Evolutionary conservation across 2,888 invertebrate species (phyloP).

Genomic region (Diarsia rubi): DNA sequence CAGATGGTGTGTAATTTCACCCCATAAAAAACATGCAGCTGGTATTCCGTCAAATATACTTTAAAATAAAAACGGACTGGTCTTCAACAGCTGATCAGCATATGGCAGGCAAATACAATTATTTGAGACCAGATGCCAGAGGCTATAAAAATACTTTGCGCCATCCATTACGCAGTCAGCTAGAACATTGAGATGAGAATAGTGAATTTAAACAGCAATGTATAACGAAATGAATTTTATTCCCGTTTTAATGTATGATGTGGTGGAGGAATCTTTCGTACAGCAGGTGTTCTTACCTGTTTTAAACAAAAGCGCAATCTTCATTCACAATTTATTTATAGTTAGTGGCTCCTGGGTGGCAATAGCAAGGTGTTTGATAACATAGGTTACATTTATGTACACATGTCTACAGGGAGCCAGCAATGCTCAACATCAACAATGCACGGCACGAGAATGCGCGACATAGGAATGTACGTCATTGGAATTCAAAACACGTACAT

Average conservation of each 20-base stretch:
- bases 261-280: conserved; percentile 9
- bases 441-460: too few species aligned
- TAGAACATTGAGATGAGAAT: accelerated
- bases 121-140: conserved; percentile 8
- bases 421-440: too few species aligned
- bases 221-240: not conserved
- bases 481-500: too few species aligned
- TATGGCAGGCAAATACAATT: conserved; percentile 40
- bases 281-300: conserved; percentile 60
- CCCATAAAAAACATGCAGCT: conserved; percentile 44
- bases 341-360: conserved; percentile 22
- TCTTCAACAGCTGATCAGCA: conserved; percentile 59
- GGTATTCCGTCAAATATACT: conserved; percentile 31
- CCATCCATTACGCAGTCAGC: conserved; percentile 15
- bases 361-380: conserved; percentile 28
- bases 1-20: conserved; percentile 16
- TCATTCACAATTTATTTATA: conserved; percentile 30
- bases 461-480: too few species aligned
- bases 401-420: too few species aligned
- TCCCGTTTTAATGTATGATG: not conserved
- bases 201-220: conserved; percentile 22
- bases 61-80: conserved; percentile 42
- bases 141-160: not conserved
- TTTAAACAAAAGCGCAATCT: conserved; percentile 56
- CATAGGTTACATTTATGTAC: too few species aligned